Evolutionary conservation across 30 jellyfish, hydroid and myxozoan genomes (phyloP).

Genomic region (Turritopsis rubra): DNA sequence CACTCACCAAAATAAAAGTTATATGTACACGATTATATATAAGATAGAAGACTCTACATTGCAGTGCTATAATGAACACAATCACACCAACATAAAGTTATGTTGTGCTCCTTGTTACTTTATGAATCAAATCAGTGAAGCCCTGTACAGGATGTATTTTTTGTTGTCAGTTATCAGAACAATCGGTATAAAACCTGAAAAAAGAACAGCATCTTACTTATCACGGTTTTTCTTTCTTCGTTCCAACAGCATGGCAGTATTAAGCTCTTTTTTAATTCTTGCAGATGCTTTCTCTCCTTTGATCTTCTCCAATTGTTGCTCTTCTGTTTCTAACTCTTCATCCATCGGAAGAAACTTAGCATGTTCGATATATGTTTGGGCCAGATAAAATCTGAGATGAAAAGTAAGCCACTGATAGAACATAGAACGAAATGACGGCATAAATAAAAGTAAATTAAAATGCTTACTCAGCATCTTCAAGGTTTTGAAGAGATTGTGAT

Average conservation of each 20-base stretch:
- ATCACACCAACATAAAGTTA: too few species aligned
- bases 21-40: too few species aligned
- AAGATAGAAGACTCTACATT: too few species aligned
- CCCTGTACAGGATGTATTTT: too few species aligned
- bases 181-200: too few species aligned
- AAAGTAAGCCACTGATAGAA: neutral
- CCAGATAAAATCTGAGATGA: slow-evolving; percentile 65
- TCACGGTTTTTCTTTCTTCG: slow-evolving; percentile 62
- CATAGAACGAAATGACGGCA: neutral
- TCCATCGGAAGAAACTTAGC: slow-evolving; percentile 85
- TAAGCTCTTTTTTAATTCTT: slow-evolving; percentile 66
- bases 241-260: slow-evolving; percentile 58
- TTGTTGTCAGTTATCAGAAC: too few species aligned
- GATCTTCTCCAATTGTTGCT: slow-evolving; percentile 39
- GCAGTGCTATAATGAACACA: too few species aligned
- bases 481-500: slow-evolving; percentile 38
- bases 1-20: too few species aligned
- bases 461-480: slow-evolving; percentile 88
- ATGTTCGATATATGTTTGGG: slow-evolving; percentile 94
- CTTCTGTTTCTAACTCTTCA: slow-evolving; percentile 61
- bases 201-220: slow-evolving; percentile 33
- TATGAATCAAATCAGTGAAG: too few species aligned
- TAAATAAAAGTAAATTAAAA: neutral
- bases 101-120: too few species aligned
- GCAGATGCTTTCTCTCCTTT: slow-evolving; percentile 77